Evolutionary conservation across 2,888 invertebrate species (phyloP).

Genomic region (Amiota mariae): DNA sequence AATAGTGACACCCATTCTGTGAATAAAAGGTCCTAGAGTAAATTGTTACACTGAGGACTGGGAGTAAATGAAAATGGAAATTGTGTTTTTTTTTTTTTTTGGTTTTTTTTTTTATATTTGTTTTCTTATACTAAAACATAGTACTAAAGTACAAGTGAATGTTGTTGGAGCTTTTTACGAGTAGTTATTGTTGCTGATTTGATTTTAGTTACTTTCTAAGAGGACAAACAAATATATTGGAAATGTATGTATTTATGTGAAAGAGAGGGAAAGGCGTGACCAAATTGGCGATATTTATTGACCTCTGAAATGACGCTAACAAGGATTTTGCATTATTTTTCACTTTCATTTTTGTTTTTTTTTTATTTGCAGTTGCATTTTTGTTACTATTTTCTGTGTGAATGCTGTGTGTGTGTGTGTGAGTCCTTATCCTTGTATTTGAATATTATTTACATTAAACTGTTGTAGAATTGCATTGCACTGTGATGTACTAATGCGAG

Average conservation of each 20-base stretch:
- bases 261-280: no score
- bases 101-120: constrained; percentile 30
- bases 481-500: no score
- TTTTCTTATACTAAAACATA: constrained; percentile 14
- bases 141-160: background rate
- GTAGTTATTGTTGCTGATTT: constrained; percentile 35
- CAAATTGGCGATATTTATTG: constrained; percentile 36
- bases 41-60: no score
- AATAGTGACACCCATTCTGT: constrained; percentile 22
- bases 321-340: constrained; percentile 41
- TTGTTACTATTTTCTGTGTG: background rate
- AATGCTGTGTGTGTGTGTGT: constrained; percentile 26
- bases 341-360: constrained; percentile 27
- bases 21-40: background rate
- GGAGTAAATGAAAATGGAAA: constrained; percentile 28
- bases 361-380: background rate
- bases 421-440: background rate
- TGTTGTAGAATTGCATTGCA: background rate
- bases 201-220: constrained; percentile 18
- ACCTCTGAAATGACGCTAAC: constrained; percentile 37
- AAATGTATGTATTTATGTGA: no score
- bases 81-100: constrained; percentile 40
- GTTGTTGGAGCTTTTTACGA: constrained; percentile 6
- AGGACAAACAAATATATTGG: no score
- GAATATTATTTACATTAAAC: background rate